These are phyloP conservation scores for Cariama cristata DNA, from an alignment of 2,113 vertebrate genomes.

Conservation along the genomic window DNA sequence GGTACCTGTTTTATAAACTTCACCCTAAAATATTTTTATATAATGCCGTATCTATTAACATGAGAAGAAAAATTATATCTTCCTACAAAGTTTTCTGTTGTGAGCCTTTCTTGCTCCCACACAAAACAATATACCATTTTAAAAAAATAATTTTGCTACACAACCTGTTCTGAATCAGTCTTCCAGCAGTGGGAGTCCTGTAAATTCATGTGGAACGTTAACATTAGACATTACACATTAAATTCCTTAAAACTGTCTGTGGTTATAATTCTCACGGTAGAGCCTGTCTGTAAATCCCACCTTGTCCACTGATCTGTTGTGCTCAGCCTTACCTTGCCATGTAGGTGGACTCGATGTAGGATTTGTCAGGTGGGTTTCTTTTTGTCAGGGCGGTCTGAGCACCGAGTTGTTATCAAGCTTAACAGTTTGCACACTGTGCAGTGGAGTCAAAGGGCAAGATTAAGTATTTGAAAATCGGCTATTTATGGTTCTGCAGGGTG, in stretches of 20 bases:
- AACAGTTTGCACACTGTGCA: not conserved
- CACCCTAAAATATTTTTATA: not conserved
- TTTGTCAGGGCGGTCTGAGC: not conserved
- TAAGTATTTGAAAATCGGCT: not conserved
- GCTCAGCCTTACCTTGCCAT: not conserved
- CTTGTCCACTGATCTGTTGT: rapidly evolving
- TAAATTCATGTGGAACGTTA: not conserved
- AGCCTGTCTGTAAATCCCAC: not conserved
- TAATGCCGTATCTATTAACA: not conserved
- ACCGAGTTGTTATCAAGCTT: not conserved
- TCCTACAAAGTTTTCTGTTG: not conserved
- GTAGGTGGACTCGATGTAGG: rapidly evolving
- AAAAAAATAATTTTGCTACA: not conserved
- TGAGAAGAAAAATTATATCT: not conserved
- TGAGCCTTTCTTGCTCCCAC: not conserved
- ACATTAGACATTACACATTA: not conserved
- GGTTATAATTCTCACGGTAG: rapidly evolving
- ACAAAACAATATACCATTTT: not conserved
- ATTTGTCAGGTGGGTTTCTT: not conserved
- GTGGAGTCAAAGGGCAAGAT: not conserved
- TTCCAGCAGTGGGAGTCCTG: not conserved
- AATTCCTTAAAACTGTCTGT: not conserved
- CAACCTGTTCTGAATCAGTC: not conserved
- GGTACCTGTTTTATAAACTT: not conserved
- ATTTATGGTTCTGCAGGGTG: not conserved